A percentile compares a stretch with the other conserved stretches of the same genome.
These are phyloP conservation scores for Centropus unirufus DNA, from an alignment of 2,113 vertebrate genomes.

Conservation along the genomic window DNA sequence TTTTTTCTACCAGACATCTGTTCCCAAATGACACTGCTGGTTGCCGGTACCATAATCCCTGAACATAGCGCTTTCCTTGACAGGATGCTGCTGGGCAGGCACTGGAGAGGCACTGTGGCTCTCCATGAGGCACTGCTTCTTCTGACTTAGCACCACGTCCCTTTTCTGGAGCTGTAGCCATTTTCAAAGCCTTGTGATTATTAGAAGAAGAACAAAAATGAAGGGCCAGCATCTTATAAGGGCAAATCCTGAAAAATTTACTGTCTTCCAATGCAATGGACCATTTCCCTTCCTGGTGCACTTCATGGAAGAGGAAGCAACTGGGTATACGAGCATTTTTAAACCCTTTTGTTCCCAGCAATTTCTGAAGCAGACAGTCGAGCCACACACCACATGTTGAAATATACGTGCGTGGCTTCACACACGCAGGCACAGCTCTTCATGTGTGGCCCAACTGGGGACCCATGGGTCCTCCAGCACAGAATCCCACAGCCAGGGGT, in stretches of 20 bases:
- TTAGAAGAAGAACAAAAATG: background rate
- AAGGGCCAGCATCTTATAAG: background rate
- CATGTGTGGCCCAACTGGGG: background rate
- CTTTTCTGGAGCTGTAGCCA: background rate
- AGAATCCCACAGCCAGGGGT: background rate
- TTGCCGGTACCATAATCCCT: background rate
- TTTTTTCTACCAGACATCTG: background rate
- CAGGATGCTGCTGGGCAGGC: background rate
- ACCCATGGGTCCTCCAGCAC: background rate
- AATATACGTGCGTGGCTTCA: background rate
- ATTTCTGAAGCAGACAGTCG: background rate
- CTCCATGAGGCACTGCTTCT: background rate
- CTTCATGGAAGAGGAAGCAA: background rate
- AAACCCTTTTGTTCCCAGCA: background rate
- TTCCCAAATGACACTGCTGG: background rate
- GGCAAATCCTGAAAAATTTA: background rate
- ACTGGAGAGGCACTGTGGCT: rapidly evolving
- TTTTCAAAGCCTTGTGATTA: background rate
- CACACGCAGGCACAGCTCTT: background rate
- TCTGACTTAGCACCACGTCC: background rate
- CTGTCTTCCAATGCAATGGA: background rate
- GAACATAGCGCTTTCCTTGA: background rate
- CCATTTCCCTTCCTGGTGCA: background rate
- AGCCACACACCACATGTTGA: background rate
- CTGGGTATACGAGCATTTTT: background rate